Percentiles rank a stretch among this genome's conserved stretches.
These are phyloP conservation scores for Protomyctophum bolini DNA, from an alignment of 2,113 vertebrate genomes.

Conservation along the genomic window DNA sequence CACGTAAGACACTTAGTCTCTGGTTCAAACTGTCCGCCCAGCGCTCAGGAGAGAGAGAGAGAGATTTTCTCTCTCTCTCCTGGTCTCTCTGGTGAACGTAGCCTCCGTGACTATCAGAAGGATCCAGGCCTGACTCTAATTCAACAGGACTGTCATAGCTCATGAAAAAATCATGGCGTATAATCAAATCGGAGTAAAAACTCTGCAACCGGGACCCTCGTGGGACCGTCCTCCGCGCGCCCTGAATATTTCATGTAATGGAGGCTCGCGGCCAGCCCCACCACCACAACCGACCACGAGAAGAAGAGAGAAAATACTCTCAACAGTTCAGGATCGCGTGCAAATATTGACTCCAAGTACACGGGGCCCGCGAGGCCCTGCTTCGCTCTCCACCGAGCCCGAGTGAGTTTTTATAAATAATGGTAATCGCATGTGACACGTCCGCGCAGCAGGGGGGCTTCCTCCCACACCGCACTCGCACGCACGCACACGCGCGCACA, in stretches of 20 bases:
- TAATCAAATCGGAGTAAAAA: conserved; percentile 96
- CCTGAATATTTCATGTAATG: conserved; percentile 95
- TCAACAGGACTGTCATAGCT: conserved; percentile 89
- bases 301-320: conserved; percentile 70
- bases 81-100: conserved; percentile 23
- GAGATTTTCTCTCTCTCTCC: conserved; percentile 41
- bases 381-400: conserved; percentile 74
- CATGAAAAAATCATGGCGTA: conserved; percentile 98
- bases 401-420: conserved; percentile 88
- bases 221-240: conserved; percentile 66
- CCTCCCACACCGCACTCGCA: too few relatives aligned
- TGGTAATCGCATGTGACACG: conserved; percentile 89
- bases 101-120: conserved; percentile 87
- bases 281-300: conserved; percentile 64
- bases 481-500: too few relatives aligned
- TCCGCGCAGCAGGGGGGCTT: conserved; percentile 77
- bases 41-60: conserved; percentile 23
- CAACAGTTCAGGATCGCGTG: conserved; percentile 86
- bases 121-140: conserved; percentile 88
- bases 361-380: conserved; percentile 69
- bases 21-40: neutral
- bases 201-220: conserved; percentile 83
- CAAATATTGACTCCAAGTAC: conserved; percentile 91
- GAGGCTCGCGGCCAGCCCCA: conserved; percentile 55
- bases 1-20: too few relatives aligned